These are phyloP conservation scores for Ennomos fuscantarius DNA, from an alignment of 2,888 invertebrate genomes.

Conservation along the genomic window DNA sequence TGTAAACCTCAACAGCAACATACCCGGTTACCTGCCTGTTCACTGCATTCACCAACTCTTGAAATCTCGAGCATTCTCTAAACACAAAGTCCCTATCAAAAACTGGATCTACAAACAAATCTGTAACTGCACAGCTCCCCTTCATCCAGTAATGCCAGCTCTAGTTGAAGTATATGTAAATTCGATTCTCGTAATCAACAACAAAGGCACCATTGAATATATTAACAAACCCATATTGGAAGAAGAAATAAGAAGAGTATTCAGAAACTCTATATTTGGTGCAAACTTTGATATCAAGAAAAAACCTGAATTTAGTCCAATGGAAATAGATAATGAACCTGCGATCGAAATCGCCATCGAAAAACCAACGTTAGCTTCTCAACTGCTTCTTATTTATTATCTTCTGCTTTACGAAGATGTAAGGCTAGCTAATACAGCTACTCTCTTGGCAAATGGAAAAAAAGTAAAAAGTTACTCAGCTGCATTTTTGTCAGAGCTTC, in stretches of 20 bases:
- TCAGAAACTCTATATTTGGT: conserved; percentile 91
- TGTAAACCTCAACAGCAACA: conserved; percentile 92
- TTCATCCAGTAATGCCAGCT: conserved; percentile 97
- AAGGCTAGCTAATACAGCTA: conserved; percentile 89
- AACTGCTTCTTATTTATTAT: conserved; percentile 95
- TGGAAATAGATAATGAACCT: conserved; percentile 84
- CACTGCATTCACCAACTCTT: conserved; percentile 98
- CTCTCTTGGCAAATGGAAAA: conserved; percentile 87
- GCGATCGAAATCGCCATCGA: conserved; percentile 83
- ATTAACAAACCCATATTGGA: conserved; percentile 97
- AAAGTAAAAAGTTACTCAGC: conserved; percentile 94
- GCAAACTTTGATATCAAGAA: conserved; percentile 88
- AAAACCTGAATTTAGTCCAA: conserved; percentile 72
- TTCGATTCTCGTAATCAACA: conserved; percentile 91
- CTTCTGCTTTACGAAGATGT: conserved; percentile 96
- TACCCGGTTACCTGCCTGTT: conserved; percentile 96
- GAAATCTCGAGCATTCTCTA: conserved; percentile 97
- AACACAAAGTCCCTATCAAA: conserved; percentile 98
- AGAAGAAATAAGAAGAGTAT: conserved; percentile 93
- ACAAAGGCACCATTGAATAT: conserved; percentile 89
- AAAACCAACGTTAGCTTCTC: conserved; percentile 91
- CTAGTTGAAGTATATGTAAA: conserved; percentile 98
- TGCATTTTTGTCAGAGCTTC: conserved; percentile 94
- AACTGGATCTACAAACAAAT: conserved; percentile 98
- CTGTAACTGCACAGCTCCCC: conserved; percentile 93